phyloP scores from a whole-genome alignment of 92 coral and sea anemone species.

The Pocillopora grandis region DNA sequence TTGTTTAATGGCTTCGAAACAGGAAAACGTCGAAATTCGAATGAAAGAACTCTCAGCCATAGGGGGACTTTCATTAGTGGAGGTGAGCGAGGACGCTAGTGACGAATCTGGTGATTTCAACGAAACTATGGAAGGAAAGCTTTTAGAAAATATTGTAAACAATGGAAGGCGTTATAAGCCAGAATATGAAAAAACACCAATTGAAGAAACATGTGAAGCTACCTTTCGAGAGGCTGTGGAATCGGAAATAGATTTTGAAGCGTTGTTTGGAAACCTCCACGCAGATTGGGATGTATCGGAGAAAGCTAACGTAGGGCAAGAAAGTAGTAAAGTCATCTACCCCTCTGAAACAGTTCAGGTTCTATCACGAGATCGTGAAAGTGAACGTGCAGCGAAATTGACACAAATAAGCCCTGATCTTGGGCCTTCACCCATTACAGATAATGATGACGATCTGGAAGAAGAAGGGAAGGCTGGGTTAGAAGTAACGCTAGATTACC shows the following conservation, averaged over 20 bases:
- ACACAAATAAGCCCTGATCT: conserved; percentile 17
- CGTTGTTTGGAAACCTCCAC: conserved; percentile 33
- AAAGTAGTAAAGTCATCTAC: conserved; percentile 1
- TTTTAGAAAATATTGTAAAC: conserved; percentile 6
- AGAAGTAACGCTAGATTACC: conserved; percentile 10
- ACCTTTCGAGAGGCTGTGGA: conserved; percentile 10
- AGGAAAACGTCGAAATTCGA: conserved; percentile 6
- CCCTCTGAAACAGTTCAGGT: conserved; percentile 8
- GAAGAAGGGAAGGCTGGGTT: not conserved
- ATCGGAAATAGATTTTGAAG: conserved; percentile 47
- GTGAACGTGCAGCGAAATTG: not conserved
- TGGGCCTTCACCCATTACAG: not conserved
- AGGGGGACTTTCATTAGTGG: conserved; percentile 6
- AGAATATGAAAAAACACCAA: conserved; percentile 12
- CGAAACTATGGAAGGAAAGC: conserved; percentile 26
- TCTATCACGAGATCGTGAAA: conserved; percentile 4
- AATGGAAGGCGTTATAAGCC: not conserved
- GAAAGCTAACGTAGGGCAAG: not conserved
- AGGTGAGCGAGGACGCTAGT: conserved; percentile 6
- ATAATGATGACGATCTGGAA: not conserved
- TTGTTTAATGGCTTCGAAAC: conserved; percentile 5
- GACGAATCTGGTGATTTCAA: conserved; percentile 4
- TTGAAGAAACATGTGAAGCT: conserved; percentile 35
- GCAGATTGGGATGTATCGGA: not conserved
- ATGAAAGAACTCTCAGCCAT: conserved; percentile 10